phyloP scores from a whole-genome alignment of 2,888 invertebrate genomes.

The Augiades crinisus region DNA sequence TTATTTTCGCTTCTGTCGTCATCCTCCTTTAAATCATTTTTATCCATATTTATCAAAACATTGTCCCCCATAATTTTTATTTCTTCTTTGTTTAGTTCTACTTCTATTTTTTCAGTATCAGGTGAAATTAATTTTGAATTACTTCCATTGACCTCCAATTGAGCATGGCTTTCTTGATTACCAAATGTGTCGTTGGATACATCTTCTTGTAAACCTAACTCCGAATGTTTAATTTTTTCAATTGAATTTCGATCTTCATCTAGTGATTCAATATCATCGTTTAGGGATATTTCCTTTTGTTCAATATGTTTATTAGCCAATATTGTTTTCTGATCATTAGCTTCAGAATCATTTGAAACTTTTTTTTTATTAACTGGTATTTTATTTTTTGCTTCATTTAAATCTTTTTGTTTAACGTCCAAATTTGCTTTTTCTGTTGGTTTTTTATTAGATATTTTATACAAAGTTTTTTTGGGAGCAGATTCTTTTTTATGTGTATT shows the following conservation, averaged over 20 bases:
- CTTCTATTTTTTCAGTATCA: not conserved
- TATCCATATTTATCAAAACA: not conserved
- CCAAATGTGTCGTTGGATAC: not conserved
- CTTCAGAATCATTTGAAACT: constrained; percentile 7
- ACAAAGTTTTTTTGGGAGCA: constrained; percentile 47
- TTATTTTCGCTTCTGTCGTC: not conserved
- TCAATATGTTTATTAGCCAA: not conserved
- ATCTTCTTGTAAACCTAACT: not conserved
- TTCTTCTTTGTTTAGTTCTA: not conserved
- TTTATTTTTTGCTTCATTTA: not conserved
- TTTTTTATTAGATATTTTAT: constrained; percentile 53
- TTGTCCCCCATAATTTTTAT: not conserved
- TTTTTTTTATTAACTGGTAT: not conserved
- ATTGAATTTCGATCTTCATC: constrained; percentile 16
- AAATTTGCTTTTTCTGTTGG: constrained; percentile 33
- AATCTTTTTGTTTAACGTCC: constrained; percentile 15
- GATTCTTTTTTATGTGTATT: constrained; percentile 44
- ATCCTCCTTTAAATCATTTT: not conserved
- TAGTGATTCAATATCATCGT: constrained; percentile 24
- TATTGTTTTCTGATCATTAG: not conserved
- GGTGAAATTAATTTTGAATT: not conserved
- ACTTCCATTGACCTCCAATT: not conserved
- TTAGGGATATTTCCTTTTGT: not conserved
- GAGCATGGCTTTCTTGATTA: constrained; percentile 20
- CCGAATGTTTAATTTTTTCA: not conserved